Evolutionary conservation across 2,113 vertebrate species (phyloP).

Genomic region (Prolemur simus): DNA sequence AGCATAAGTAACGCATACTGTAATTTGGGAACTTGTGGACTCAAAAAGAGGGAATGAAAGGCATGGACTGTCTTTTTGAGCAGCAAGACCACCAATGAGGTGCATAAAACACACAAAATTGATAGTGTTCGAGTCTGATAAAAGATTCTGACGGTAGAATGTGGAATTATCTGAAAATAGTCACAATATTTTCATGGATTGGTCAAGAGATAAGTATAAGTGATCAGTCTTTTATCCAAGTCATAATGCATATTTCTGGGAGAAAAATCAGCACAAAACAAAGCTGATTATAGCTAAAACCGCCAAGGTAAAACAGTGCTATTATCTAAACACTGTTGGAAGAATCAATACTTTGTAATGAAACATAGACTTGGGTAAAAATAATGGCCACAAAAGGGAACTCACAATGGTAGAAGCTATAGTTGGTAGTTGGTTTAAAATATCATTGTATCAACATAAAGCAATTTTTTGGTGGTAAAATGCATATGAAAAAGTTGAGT

Average conservation of each 20-base stretch:
- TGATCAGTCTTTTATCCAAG: neutral
- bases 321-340: neutral
- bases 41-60: neutral
- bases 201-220: neutral
- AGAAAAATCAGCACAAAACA: neutral
- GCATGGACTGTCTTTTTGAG: neutral
- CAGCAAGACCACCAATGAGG: neutral
- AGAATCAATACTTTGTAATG: neutral
- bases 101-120: neutral
- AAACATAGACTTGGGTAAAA: neutral
- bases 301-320: neutral
- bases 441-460: neutral
- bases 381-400: neutral
- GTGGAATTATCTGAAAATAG: neutral
- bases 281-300: neutral
- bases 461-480: no score
- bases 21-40: neutral
- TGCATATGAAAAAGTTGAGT: no score
- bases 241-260: neutral
- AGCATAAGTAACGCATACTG: neutral
- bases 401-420: neutral
- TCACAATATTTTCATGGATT: neutral
- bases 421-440: neutral
- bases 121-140: neutral
- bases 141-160: neutral